These are phyloP conservation scores for Umimayanthus chanpuru DNA, from an alignment of 92 coral and sea anemone genomes.

Conservation along the genomic window DNA sequence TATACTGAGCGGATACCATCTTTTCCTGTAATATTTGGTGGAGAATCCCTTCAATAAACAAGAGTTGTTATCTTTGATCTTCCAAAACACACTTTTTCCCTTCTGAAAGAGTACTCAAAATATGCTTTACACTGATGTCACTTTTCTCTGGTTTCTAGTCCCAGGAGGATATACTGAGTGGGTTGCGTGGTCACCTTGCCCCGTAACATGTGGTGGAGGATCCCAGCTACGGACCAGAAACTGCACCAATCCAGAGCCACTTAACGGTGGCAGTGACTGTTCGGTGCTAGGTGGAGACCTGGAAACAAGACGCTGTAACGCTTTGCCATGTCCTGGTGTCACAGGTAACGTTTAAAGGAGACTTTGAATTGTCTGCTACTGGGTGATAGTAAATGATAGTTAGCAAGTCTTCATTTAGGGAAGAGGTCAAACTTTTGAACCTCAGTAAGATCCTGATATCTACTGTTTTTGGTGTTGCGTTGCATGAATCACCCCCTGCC, in stretches of 20 bases:
- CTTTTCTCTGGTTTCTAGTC: conserved; percentile 51
- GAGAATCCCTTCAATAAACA: no score
- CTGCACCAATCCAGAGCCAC: conserved; percentile 89
- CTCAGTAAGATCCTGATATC: no score
- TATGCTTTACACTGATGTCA: not conserved
- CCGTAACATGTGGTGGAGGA: conserved; percentile 93
- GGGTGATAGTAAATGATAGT: no score
- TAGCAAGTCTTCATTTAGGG: no score
- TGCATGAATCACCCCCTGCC: no score
- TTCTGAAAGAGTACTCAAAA: not conserved
- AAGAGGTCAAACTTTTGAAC: no score
- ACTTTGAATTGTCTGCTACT: no score
- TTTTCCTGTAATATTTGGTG: no score
- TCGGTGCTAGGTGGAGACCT: conserved; percentile 80
- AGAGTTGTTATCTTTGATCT: no score
- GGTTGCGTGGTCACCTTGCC: conserved; percentile 85
- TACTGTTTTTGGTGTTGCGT: no score
- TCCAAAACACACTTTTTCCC: not conserved
- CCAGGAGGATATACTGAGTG: conserved; percentile 91
- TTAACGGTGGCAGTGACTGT: conserved; percentile 92
- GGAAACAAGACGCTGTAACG: conserved; percentile 77
- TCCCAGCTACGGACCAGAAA: conserved; percentile 82
- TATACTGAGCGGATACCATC: no score
- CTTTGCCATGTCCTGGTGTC: conserved; percentile 87
- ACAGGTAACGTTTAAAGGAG: conserved; percentile 60